phyloP scores from a whole-genome alignment of 2,113 vertebrate genomes.

The Rhinopithecus roxellana region DNA sequence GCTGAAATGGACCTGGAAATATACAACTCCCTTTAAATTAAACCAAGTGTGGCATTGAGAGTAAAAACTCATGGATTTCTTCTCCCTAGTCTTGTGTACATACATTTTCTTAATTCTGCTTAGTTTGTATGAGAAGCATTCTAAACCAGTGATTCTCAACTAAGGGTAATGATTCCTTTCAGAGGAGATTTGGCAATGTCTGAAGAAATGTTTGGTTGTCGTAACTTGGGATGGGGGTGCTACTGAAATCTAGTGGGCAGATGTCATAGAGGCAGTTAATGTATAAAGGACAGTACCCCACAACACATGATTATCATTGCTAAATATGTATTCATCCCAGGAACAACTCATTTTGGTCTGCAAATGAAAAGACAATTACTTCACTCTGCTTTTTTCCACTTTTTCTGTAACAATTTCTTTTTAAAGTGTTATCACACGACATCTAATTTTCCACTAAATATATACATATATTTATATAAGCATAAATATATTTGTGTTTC shows the following conservation, averaged over 20 bases:
- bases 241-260: neutral
- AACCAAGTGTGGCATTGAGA: neutral
- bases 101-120: neutral
- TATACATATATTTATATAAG: neutral
- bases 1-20: neutral
- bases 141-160: neutral
- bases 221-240: fast-evolving
- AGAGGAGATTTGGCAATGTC: neutral
- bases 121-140: neutral
- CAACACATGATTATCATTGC: neutral
- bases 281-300: neutral
- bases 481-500: neutral
- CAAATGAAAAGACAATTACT: neutral
- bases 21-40: neutral
- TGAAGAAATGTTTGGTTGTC: neutral
- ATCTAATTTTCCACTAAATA: neutral
- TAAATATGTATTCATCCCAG: neutral
- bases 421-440: neutral
- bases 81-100: neutral
- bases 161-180: neutral
- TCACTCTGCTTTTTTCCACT: neutral
- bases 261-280: neutral
- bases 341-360: neutral
- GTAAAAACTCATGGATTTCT: neutral
- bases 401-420: neutral